Evolutionary conservation across 2,113 vertebrate species (phyloP).

Genomic region (Uria lomvia): DNA sequence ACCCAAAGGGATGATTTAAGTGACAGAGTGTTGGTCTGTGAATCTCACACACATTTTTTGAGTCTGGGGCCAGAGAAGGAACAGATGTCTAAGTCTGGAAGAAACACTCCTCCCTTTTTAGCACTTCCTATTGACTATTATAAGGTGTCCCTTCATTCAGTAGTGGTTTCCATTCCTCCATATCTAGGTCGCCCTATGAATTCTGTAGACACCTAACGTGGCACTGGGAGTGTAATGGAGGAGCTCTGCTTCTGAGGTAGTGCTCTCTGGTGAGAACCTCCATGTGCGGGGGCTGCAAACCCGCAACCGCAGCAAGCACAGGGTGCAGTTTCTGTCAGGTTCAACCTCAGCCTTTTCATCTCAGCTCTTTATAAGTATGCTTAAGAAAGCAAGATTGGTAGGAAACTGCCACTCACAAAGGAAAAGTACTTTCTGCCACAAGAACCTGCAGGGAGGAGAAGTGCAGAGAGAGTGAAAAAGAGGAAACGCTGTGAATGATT

Average conservation of each 20-base stretch:
- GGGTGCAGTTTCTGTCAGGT: background rate
- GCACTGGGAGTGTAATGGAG: background rate
- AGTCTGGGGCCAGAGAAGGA: conserved; percentile 18
- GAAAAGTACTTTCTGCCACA: background rate
- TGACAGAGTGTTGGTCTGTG: conserved; percentile 7
- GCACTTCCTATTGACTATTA: background rate
- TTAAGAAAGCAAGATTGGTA: background rate
- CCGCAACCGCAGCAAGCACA: rapidly evolving
- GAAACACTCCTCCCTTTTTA: conserved; percentile 4
- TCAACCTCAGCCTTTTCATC: background rate
- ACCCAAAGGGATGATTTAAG: background rate
- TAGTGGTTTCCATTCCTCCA: background rate
- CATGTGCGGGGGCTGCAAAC: background rate
- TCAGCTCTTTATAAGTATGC: background rate
- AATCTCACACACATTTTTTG: background rate
- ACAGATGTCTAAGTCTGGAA: conserved; percentile 18
- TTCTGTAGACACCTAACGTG: background rate
- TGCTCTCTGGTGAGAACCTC: background rate
- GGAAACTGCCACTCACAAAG: background rate
- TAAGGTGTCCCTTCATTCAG: background rate
- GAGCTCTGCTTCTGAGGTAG: background rate
- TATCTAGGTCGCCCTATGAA: background rate
- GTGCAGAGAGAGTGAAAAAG: background rate
- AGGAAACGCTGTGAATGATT: background rate
- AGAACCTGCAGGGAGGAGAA: background rate